Evolutionary conservation across 2,113 vertebrate genomes (phyloP).

Genomic region (Odontesthes bonariensis): DNA sequence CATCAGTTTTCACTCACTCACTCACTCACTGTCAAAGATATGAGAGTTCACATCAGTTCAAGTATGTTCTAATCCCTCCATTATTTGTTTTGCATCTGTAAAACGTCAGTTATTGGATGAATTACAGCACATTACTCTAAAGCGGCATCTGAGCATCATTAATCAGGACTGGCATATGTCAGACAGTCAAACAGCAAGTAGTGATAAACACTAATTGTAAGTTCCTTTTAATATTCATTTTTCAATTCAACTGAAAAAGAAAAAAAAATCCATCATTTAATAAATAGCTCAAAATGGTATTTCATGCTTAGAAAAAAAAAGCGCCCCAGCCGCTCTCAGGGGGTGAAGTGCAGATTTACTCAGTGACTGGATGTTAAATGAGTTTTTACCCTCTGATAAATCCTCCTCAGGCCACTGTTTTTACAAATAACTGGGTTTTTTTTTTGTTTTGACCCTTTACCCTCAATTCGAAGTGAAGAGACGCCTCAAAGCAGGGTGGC

Average conservation of each 20-base stretch:
- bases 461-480: slow-evolving; percentile 60
- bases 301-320: slow-evolving; percentile 40
- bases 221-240: slow-evolving; percentile 40
- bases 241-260: slow-evolving; percentile 48
- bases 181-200: slow-evolving; percentile 28
- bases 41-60: slow-evolving; percentile 17
- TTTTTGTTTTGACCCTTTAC: slow-evolving; percentile 53
- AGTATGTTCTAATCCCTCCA: slow-evolving; percentile 35
- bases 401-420: slow-evolving; percentile 55
- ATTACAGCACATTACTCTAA: slow-evolving; percentile 28
- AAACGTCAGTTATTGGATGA: slow-evolving; percentile 28
- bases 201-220: slow-evolving; percentile 50
- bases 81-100: slow-evolving; percentile 49
- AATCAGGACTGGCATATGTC: slow-evolving; percentile 51
- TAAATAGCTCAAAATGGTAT: slow-evolving; percentile 45
- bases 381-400: slow-evolving; percentile 63
- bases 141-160: slow-evolving; percentile 35
- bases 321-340: slow-evolving; percentile 21
- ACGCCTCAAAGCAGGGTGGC: slow-evolving; percentile 47
- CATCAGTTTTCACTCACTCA: slow-evolving; percentile 45
- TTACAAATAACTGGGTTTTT: slow-evolving; percentile 44
- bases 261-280: slow-evolving; percentile 42
- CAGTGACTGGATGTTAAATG: slow-evolving; percentile 56
- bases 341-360: slow-evolving; percentile 71
- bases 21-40: slow-evolving; percentile 32